These are phyloP conservation scores for Anthrax anthrax DNA, from an alignment of 2,888 invertebrate species.

Conservation along the genomic window DNA sequence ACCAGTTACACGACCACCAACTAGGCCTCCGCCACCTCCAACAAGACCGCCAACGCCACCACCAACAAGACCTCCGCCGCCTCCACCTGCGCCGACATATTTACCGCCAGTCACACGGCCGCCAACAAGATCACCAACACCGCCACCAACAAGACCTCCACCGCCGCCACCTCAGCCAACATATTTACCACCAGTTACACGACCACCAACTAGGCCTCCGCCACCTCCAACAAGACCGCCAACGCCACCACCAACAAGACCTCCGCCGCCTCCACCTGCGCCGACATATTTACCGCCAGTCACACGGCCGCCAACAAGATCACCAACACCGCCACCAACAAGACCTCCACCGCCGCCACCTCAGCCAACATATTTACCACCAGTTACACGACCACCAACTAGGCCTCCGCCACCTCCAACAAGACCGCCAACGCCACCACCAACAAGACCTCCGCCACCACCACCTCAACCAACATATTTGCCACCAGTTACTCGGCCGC, in stretches of 20 bases:
- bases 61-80: conserved; percentile 3
- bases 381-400: conserved; percentile 5
- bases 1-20: conserved; percentile 2
- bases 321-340: not conserved
- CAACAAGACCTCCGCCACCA: conserved; percentile 15
- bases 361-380: not conserved
- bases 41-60: conserved; percentile 3
- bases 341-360: conserved; percentile 1
- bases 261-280: not conserved
- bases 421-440: conserved; percentile 8
- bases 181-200: not conserved
- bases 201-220: not conserved
- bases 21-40: conserved; percentile 2
- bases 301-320: not conserved
- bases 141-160: conserved; percentile 11
- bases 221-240: conserved; percentile 4
- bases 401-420: conserved; percentile 9
- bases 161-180: not conserved
- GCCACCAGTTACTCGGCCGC: conserved; percentile 6
- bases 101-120: conserved; percentile 1
- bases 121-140: conserved; percentile 7
- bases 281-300: conserved; percentile 14
- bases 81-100: not conserved
- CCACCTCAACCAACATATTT: conserved; percentile 7
- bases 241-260: conserved; percentile 3